These are phyloP conservation scores for Drosophila neocordata DNA, from an alignment of 1,140 invertebrate genomes.

Conservation along the genomic window DNA sequence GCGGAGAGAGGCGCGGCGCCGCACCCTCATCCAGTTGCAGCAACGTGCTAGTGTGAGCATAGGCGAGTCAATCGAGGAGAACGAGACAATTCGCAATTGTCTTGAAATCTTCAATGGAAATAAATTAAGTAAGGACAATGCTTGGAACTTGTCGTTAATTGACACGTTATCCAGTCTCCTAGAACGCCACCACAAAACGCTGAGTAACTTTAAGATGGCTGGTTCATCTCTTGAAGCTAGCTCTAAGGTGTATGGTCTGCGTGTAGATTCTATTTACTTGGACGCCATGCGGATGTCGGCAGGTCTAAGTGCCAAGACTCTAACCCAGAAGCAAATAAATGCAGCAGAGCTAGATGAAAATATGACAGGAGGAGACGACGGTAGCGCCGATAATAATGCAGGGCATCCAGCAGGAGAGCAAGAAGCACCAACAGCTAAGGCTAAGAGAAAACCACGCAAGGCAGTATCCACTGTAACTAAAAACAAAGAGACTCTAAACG, in stretches of 20 bases:
- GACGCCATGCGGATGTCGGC: slow-evolving; percentile 88
- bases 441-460: slow-evolving; percentile 72
- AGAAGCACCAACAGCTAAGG: slow-evolving; percentile 41
- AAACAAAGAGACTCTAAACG: slow-evolving; percentile 81
- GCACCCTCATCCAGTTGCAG: slow-evolving; percentile 55
- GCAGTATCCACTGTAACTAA: slow-evolving; percentile 81
- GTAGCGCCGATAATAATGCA: slow-evolving; percentile 22
- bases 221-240: slow-evolving; percentile 89
- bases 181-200: slow-evolving; percentile 85
- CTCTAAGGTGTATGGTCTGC: slow-evolving; percentile 89
- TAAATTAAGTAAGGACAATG: slow-evolving; percentile 90
- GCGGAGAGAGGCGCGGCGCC: slow-evolving; percentile 64
- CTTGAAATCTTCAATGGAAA: slow-evolving; percentile 79
- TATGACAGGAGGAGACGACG: slow-evolving; percentile 32
- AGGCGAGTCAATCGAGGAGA: slow-evolving; percentile 66
- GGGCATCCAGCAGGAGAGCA: not conserved
- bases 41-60: slow-evolving; percentile 32
- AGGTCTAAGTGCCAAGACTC: slow-evolving; percentile 82
- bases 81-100: slow-evolving; percentile 71
- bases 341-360: slow-evolving; percentile 65
- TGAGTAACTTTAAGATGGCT: slow-evolving; percentile 87
- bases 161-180: slow-evolving; percentile 88
- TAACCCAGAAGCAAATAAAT: slow-evolving; percentile 56
- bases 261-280: slow-evolving; percentile 88
- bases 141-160: slow-evolving; percentile 89